Evolutionary conservation across 2,797 vertebrate genomes (phyloP), one percentile per base, ranked within the genome.

Genomic region (Molossus molossus): DNA sequence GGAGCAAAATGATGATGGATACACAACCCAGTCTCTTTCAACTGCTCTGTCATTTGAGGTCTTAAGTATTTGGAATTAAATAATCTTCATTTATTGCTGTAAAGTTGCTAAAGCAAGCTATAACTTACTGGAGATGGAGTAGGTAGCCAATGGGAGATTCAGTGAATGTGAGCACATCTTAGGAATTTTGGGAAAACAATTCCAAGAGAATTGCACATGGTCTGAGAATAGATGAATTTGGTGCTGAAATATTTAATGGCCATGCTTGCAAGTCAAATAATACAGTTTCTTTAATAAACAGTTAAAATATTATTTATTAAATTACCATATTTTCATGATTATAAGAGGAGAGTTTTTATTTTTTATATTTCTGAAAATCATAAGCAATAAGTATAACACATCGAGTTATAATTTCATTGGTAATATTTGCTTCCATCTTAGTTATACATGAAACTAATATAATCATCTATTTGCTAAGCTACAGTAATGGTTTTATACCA

Each of bases 31-130:
- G 48, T 92, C 40, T 84, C 55, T 79, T 90, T 91, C 64, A 87
- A 87, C 27, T 64, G 45, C 9, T 80, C 25, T 70, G 53, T 87
- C 40, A 87, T 70, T 81, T 95, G 55, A 62, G 84, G 21, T 65
- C 70, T 75, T 55, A 79, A 81, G 25, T 76, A 55, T 84, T 55
- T 84, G 62, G 29, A 94, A 90, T 90, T 48, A 90, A 90, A 79
- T 87, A 9, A 79, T 53, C 33, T 87, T 95, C 37, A 87, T 94
- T 94, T 87, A 80, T 29, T 69, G 8, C 40, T 69, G 6, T 87
- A 83, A 81, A 73, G 15, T 92, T 90, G 27, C 33, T 87, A 82
- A 67, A 69, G 50, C 18, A 67, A 60, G 45, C 21, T 53, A 57
- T 58, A 90, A 90, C 92, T 87, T 90, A 69, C n/a, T 53, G 20